A percentile compares a stretch with the other conserved stretches of the same genome.
phyloP scores from a whole-genome alignment of 2,113 vertebrate genomes.

The Pyxicephalus adspersus region DNA sequence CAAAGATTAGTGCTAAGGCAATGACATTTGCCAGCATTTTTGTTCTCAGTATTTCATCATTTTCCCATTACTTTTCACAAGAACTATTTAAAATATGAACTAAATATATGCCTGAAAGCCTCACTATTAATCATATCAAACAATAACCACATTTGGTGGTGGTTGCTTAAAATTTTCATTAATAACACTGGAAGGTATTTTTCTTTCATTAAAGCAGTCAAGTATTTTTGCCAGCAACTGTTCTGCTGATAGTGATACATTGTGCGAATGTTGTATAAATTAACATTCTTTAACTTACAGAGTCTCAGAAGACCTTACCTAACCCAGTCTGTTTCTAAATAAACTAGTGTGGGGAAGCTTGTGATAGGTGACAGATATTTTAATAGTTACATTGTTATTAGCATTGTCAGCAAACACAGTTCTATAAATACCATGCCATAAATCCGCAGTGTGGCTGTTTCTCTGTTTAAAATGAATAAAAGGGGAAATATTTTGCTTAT shows the following conservation, averaged over 20 bases:
- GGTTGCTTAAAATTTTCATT: neutral
- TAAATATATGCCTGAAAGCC: constrained; percentile 25
- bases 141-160: constrained; percentile 46
- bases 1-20: too few relatives aligned
- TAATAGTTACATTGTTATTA: constrained; percentile 25
- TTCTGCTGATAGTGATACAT: neutral
- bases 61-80: constrained; percentile 37
- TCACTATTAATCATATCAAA: constrained; percentile 16
- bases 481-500: constrained; percentile 30
- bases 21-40: constrained; percentile 7
- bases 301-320: constrained; percentile 46
- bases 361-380: constrained; percentile 30
- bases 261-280: constrained; percentile 1
- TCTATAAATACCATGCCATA: constrained; percentile 36
- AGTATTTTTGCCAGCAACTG: neutral
- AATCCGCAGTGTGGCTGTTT: constrained; percentile 4
- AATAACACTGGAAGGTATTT: constrained; percentile 1
- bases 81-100: constrained; percentile 39
- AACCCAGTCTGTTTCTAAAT: constrained; percentile 33
- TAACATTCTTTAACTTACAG: neutral
- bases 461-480: constrained; percentile 3
- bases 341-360: constrained; percentile 30
- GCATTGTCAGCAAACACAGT: constrained; percentile 41
- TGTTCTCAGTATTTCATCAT: constrained; percentile 9
- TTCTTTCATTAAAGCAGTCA: neutral